Base-by-base conservation (phyloP, 2,113 vertebrate genomes). In the Gadus chalcogrammus region DNA sequence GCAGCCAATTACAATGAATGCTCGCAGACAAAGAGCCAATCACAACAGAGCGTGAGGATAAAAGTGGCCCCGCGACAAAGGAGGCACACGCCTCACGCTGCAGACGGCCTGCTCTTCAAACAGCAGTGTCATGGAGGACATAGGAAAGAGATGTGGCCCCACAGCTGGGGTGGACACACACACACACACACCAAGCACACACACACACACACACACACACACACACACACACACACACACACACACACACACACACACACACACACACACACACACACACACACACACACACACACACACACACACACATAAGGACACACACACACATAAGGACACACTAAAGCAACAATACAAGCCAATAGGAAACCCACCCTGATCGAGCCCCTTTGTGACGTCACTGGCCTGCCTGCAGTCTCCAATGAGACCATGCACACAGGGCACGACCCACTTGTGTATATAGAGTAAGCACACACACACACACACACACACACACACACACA, bases 41-140 rank as follows among this genome's bases (percentile, higher is more conserved):
- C 76, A 70, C 74, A 85, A 79, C 70, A 80, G 70, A 76, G 78
- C 31, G 58, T 18, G 0, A 56, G 68, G 67, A 80, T 80, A 75
- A 86, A 83, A 59, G 60, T 4, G 67, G 61, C 60, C 58, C 63
- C 63, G 76, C 79, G 82, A 88, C 88, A 86, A 89, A 73, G 58
- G 77, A 84, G 86, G 84, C 87, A 89, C 89, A 82, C 86, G 81
- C 74, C 80, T 7, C 72, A 24, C 80, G 24, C 69, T 64, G 56
- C 70, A 79, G 75, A 77, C 70, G 3, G 70, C 79, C 85, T 76
- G 67, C 70, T 71, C 65, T 53, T 16, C 67, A 56, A 68, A 63
- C 66, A 64, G 24, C 15, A 65, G 64, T 3, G 58, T 8, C 16
- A 60, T 16, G 66, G 73, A 63, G 63, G 20, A 16, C 64, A 52